Evolutionary conservation across 2,113 vertebrate species (phyloP).

Genomic region (Rallus limicola): DNA sequence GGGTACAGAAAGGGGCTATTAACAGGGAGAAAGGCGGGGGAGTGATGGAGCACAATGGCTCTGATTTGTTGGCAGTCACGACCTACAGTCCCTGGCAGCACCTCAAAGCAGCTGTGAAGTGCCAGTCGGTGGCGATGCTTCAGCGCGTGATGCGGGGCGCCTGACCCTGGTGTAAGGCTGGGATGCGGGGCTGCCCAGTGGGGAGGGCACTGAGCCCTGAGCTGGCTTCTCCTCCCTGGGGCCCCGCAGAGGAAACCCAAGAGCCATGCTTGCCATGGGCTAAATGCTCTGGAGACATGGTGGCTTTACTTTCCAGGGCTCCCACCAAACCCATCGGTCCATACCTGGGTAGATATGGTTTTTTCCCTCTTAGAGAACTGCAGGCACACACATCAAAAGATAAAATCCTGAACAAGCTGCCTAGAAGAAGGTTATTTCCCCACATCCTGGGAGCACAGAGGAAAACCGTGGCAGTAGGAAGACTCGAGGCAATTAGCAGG

Average conservation of each 20-base stretch:
- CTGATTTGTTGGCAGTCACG: constrained; percentile 7
- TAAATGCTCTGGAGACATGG: not conserved
- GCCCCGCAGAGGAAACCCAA: not conserved
- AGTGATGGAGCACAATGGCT: not conserved
- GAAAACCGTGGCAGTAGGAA: not conserved
- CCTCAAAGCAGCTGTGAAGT: constrained; percentile 58
- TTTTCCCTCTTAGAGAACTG: not conserved
- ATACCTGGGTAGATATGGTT: not conserved
- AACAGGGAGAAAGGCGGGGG: not conserved
- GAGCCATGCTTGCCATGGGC: not conserved
- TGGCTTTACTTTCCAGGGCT: not conserved
- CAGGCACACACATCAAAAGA: too few relatives aligned
- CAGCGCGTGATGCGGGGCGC: constrained; percentile 4
- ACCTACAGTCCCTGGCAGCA: constrained; percentile 52
- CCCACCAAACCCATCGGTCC: not conserved
- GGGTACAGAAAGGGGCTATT: constrained; percentile 46
- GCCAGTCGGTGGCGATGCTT: constrained; percentile 26
- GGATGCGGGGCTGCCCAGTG: not conserved
- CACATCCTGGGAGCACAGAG: not conserved
- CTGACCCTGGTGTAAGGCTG: not conserved
- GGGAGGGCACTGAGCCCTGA: fast-evolving
- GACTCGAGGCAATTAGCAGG: not conserved
- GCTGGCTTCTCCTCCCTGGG: not conserved
- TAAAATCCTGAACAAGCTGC: not conserved
- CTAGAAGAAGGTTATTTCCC: not conserved